Conservation (phyloP, 1,140 invertebrate genomes). For the Drosophila sechellia region DNA sequence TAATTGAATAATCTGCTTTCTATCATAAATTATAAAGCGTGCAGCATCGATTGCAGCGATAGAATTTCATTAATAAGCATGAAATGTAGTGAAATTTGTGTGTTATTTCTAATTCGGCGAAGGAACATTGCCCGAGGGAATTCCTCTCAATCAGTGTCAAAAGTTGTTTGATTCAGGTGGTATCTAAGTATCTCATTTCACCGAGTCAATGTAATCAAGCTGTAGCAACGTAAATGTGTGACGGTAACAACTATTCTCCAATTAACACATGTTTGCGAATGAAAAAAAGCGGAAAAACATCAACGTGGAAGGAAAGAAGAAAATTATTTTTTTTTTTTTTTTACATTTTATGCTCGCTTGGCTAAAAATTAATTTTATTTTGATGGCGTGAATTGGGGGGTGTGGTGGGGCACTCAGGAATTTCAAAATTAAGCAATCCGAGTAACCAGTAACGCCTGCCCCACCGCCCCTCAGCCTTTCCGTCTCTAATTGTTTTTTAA, state of each 20-base stretch:
- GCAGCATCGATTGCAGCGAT: too few species aligned
- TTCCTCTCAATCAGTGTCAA: neutral
- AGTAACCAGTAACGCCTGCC: neutral
- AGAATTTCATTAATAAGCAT: neutral
- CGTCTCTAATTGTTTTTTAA: constrained; percentile 78
- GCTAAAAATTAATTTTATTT: constrained; percentile 39
- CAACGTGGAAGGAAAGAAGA: neutral
- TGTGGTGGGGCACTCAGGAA: constrained; percentile 8
- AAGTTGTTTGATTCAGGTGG: too few species aligned
- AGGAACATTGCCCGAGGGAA: neutral
- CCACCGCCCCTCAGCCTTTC: neutral
- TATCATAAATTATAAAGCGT: too few species aligned
- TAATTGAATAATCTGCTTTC: neutral
- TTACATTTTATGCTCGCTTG: constrained; percentile 4
- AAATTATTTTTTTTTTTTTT: constrained; percentile 5
- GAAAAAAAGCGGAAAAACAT: too few species aligned
- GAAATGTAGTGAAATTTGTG: neutral
- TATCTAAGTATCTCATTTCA: neutral
- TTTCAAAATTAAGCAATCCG: constrained; percentile 42
- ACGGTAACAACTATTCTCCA: neutral
- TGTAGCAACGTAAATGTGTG: neutral
- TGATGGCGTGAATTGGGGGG: neutral
- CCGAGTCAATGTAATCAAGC: constrained; percentile 7
- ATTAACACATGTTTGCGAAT: neutral
- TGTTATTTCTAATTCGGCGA: neutral